These are phyloP conservation scores for Lithobius niger DNA, from an alignment of 1,140 invertebrate species.

Conservation along the genomic window DNA sequence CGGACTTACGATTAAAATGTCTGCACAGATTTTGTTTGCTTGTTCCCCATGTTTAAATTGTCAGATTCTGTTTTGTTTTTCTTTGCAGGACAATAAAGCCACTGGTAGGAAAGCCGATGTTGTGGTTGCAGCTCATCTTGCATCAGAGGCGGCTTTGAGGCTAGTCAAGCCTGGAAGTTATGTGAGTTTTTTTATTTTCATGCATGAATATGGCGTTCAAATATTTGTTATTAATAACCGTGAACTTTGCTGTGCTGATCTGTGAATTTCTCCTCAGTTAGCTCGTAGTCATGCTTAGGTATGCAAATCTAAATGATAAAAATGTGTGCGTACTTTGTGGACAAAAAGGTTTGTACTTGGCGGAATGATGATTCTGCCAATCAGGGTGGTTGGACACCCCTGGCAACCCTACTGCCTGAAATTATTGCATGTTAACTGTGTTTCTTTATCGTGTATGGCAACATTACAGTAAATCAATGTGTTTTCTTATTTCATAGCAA, in stretches of 20 bases:
- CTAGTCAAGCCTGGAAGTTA: slow-evolving; percentile 82
- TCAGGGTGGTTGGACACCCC: too few species aligned
- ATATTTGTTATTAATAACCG: not conserved
- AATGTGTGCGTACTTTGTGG: too few species aligned
- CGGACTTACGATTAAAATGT: not conserved
- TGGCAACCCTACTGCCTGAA: too few species aligned
- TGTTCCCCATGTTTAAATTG: slow-evolving; percentile 1
- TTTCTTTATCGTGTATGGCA: too few species aligned
- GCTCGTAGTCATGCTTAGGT: too few species aligned
- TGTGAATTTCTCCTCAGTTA: not conserved
- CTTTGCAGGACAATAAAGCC: slow-evolving; percentile 34
- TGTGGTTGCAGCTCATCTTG: slow-evolving; percentile 84
- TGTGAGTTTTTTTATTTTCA: slow-evolving; percentile 36
- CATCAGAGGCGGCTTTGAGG: slow-evolving; percentile 84
- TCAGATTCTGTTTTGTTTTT: slow-evolving; percentile 10
- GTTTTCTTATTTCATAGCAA: too few species aligned
- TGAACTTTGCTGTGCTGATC: not conserved
- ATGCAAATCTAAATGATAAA: not conserved
- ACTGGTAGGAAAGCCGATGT: slow-evolving; percentile 88
- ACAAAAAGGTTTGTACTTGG: too few species aligned
- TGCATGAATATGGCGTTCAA: not conserved
- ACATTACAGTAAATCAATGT: too few species aligned
- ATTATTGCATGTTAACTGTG: too few species aligned
- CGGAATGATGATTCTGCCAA: too few species aligned
- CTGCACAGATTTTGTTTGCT: not conserved